phyloP scores from a whole-genome alignment of 2,113 vertebrate species.

The Gyps fulvus region DNA sequence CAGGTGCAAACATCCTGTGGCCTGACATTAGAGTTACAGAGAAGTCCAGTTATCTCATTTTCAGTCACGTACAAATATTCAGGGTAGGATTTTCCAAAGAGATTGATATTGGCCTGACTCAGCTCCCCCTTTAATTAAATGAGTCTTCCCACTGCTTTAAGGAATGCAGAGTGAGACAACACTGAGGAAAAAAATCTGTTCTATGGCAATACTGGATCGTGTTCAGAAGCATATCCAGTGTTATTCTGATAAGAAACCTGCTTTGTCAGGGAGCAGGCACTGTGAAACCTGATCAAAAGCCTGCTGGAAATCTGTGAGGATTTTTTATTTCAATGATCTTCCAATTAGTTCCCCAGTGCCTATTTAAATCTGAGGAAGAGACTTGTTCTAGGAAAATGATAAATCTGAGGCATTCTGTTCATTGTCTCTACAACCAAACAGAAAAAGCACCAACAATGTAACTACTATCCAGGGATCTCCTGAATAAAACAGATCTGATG shows the following conservation, averaged over 20 bases:
- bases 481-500: background rate
- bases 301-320: background rate
- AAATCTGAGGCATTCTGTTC: background rate
- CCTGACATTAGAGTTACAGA: background rate
- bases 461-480: background rate
- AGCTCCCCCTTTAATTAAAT: background rate
- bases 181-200: background rate
- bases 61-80: background rate
- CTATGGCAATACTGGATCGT: background rate
- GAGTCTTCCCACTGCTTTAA: background rate
- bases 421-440: background rate
- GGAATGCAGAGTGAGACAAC: background rate
- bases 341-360: background rate
- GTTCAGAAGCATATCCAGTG: background rate
- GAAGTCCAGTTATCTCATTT: background rate
- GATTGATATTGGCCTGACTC: background rate
- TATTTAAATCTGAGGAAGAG: background rate
- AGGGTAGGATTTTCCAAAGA: background rate
- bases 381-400: background rate
- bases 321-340: background rate
- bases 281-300: background rate
- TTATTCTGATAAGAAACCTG: background rate
- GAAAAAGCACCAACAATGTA: background rate
- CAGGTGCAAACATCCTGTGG: background rate
- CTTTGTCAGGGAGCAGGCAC: background rate